Percentiles rank a stretch among this genome's conserved stretches.
Evolutionary conservation across 2,888 invertebrate species (phyloP).

Genomic region (Gari tellinella): DNA sequence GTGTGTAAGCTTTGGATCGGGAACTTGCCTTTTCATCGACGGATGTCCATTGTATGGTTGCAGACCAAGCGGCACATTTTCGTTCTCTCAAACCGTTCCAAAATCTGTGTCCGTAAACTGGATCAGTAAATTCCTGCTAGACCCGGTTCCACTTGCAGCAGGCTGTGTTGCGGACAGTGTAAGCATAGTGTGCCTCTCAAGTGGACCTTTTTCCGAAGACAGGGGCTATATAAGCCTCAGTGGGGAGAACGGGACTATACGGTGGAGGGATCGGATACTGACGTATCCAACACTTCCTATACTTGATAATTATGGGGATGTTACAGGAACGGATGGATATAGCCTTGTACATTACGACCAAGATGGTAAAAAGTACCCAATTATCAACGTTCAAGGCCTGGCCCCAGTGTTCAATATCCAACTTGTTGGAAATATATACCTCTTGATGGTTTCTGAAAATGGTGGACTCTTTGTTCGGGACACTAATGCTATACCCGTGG

Average conservation of each 20-base stretch:
- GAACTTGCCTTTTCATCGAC: constrained; percentile 56
- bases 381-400: constrained; percentile 43
- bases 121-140: constrained; percentile 52
- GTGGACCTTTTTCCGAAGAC: constrained; percentile 49
- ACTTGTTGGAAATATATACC: constrained; percentile 38
- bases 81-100: constrained; percentile 59
- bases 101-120: constrained; percentile 52
- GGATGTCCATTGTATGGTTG: constrained; percentile 72
- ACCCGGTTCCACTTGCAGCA: constrained; percentile 48
- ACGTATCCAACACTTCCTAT: constrained; percentile 68
- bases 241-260: constrained; percentile 55
- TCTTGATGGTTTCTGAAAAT: constrained; percentile 37
- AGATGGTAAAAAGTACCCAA: constrained; percentile 60
- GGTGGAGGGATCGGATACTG: constrained; percentile 65
- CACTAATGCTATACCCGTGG: constrained; percentile 47
- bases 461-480: constrained; percentile 41
- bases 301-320: constrained; percentile 71
- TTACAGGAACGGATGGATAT: constrained; percentile 71
- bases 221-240: constrained; percentile 70
- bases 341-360: constrained; percentile 63
- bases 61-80: constrained; percentile 67
- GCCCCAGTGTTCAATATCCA: constrained; percentile 45
- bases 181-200: constrained; percentile 60
- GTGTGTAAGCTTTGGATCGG: neutral
- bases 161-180: constrained; percentile 60